These are phyloP conservation scores for Acronicta alni DNA, from an alignment of 2,888 invertebrate genomes.

Conservation along the genomic window DNA sequence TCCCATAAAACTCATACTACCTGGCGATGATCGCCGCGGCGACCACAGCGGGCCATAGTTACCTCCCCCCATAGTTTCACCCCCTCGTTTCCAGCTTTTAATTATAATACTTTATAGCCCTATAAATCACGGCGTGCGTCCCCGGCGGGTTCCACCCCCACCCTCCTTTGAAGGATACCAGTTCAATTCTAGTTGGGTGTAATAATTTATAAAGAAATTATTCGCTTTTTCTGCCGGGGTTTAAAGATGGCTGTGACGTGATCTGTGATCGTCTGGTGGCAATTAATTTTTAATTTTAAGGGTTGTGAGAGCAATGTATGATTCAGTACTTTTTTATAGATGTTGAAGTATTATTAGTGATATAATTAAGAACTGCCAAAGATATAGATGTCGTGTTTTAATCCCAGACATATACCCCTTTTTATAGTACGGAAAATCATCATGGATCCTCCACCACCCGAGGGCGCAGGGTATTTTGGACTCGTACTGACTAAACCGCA, in stretches of 20 bases:
- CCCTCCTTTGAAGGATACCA: slow-evolving; percentile 89
- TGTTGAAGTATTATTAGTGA: too few species aligned
- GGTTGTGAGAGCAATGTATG: too few species aligned
- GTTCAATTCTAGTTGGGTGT: slow-evolving; percentile 91
- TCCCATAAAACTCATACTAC: slow-evolving; percentile 47
- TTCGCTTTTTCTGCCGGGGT: slow-evolving; percentile 75
- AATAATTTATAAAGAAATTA: slow-evolving; percentile 92
- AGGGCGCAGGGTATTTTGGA: too few species aligned
- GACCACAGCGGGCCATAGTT: slow-evolving; percentile 76
- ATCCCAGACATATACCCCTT: too few species aligned
- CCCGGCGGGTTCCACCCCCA: slow-evolving; percentile 73
- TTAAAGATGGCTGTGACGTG: slow-evolving; percentile 59
- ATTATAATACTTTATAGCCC: slow-evolving; percentile 95
- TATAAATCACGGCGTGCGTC: slow-evolving; percentile 91
- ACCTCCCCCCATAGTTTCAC: slow-evolving; percentile 84
- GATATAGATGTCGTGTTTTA: too few species aligned
- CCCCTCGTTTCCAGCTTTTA: slow-evolving; percentile 89
- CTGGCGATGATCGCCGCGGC: slow-evolving; percentile 61
- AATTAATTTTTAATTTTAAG: slow-evolving; percentile 33
- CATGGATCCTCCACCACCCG: too few species aligned
- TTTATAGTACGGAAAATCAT: too few species aligned
- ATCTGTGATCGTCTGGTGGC: slow-evolving; percentile 48
- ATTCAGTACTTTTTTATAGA: too few species aligned
- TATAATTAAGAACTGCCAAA: too few species aligned
- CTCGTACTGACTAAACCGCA: too few species aligned